phyloP scores from a whole-genome alignment of 2,797 vertebrate species.

The Myripristis jacobus region DNA sequence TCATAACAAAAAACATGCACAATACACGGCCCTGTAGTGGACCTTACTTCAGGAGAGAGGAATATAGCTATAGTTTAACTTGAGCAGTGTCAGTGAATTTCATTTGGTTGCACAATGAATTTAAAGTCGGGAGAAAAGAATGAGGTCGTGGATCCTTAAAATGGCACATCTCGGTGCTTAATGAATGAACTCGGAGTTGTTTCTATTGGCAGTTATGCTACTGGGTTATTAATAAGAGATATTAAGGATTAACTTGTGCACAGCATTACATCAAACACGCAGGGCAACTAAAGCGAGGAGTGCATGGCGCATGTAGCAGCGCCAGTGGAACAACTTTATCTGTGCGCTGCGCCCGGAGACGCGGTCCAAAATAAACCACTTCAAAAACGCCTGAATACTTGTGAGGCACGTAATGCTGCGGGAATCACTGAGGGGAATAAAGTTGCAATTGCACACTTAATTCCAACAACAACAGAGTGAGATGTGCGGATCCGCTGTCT shows the following conservation, averaged over 20 bases:
- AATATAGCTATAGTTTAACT: too few species aligned
- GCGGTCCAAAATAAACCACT: constrained; percentile 58
- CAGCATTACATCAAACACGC: background rate
- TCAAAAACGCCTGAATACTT: constrained; percentile 38
- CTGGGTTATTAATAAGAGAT: constrained; percentile 24
- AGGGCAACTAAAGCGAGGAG: constrained; percentile 2
- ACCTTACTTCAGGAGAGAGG: background rate
- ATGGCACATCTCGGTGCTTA: background rate
- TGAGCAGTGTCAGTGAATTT: background rate
- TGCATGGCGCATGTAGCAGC: constrained; percentile 10
- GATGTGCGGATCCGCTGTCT: constrained; percentile 30
- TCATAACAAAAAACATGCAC: constrained; percentile 6
- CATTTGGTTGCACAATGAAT: too few species aligned
- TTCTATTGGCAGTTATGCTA: constrained; percentile 5
- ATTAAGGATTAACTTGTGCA: constrained; percentile 32
- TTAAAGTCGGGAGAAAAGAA: background rate
- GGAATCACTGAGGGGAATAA: constrained; percentile 26
- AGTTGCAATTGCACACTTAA: constrained; percentile 11
- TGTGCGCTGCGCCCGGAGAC: constrained; percentile 8
- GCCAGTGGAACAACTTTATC: constrained; percentile 9
- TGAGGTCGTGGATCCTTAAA: background rate
- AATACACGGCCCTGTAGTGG: constrained; percentile 6
- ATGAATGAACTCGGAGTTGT: background rate
- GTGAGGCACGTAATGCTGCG: constrained; percentile 34
- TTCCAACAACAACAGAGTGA: constrained; percentile 26